A percentile compares a stretch with the other conserved stretches of the same genome.
phyloP scores from a whole-genome alignment of 2,797 vertebrate genomes.

The Enteromius mattozi region DNA sequence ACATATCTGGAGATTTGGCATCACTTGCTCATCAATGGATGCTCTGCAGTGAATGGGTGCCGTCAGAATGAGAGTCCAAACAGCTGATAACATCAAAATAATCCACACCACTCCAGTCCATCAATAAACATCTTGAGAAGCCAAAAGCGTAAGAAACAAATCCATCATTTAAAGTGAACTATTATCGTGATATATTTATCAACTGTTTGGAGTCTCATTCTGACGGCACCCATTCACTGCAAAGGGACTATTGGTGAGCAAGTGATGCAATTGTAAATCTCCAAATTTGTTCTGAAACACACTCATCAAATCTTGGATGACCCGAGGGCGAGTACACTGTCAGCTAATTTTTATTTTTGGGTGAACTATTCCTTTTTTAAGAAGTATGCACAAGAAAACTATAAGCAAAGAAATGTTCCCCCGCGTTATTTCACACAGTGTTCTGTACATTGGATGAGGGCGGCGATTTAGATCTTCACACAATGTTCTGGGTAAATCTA shows the following conservation, averaged over 20 bases:
- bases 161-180: background rate
- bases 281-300: background rate
- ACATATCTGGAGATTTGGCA: background rate
- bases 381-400: background rate
- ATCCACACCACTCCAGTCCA: background rate
- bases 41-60: background rate
- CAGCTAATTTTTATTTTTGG: background rate
- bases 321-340: background rate
- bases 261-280: background rate
- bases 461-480: background rate
- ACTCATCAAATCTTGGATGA: background rate
- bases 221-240: background rate
- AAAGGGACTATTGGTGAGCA: background rate
- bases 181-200: background rate
- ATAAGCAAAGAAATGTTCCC: background rate
- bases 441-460: background rate
- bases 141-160: background rate
- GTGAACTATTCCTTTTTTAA: background rate
- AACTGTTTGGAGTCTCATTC: background rate
- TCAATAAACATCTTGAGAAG: background rate
- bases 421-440: background rate
- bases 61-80: background rate
- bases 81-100: background rate
- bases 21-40: background rate
- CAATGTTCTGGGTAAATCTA: slow-evolving; percentile 9